Evolutionary conservation across 1,140 invertebrate genomes (phyloP), one percentile per base, ranked within the genome.

Genomic region (Hylyphantes graminicola): DNA sequence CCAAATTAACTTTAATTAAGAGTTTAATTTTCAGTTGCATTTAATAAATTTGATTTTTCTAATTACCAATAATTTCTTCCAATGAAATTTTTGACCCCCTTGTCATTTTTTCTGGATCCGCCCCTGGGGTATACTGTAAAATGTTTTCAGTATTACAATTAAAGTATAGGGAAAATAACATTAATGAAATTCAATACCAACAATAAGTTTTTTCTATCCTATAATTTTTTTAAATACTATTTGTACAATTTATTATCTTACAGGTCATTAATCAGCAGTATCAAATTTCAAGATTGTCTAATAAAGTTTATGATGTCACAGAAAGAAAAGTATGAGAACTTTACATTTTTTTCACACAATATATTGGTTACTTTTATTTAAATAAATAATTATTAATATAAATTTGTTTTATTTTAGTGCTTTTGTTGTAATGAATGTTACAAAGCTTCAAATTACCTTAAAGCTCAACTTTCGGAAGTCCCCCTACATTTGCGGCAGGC

Each of bases 361-460:
- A 35, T 35, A 35, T 35, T 35, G 35, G 35, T 35, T 35, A 35
- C 35, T 35, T 35, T 35, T 35, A 1, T 35, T 35, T 35, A n/a
- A n/a, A n/a, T n/a, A n/a, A n/a, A n/a, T n/a, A n/a, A n/a, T n/a
- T n/a, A n/a, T n/a, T n/a, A n/a, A n/a, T 35, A 35, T 35, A 13
- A 64, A 11, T 67, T 54, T 54, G 21, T 54, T 55, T 61, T 48
- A 57, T 65, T 75, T 17, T 55, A 83, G 80, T 73, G 68, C 57
- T 83, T 74, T 57, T 83, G 80, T 35, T 74, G 70, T 9, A 83
- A 83, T 75, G 59, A 74, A 55, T 83, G 80, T 50, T 83, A 74
- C 15, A 83, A 83, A 35, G 80, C 80, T 55, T 83, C 80, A 21
- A 83, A 74, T 48, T 83, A 50, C 17, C 15, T 83, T 17, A 83